Evolutionary conservation across 1,140 invertebrate species (phyloP).

Genomic region (Cepaea nemoralis): DNA sequence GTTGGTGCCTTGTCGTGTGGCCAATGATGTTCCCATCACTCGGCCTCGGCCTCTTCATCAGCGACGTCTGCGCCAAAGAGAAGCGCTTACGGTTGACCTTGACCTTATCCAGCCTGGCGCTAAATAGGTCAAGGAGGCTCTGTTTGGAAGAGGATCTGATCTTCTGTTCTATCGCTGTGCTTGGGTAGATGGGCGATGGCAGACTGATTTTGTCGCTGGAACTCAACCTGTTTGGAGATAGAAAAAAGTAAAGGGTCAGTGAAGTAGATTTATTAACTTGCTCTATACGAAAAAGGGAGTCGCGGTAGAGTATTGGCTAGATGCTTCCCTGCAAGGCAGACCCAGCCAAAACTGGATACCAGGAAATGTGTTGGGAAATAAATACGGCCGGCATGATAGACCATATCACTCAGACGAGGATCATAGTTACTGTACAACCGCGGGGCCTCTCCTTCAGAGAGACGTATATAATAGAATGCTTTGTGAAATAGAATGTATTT

Average conservation of each 20-base stretch:
- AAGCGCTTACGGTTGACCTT: slow-evolving; percentile 67
- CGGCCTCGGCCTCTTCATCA: slow-evolving; percentile 67
- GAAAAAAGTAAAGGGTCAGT: not conserved
- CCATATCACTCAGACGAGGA: too few species aligned
- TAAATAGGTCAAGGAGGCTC: slow-evolving; percentile 79
- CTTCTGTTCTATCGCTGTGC: slow-evolving; percentile 63
- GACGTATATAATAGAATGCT: too few species aligned
- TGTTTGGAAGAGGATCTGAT: slow-evolving; percentile 75
- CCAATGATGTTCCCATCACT: slow-evolving; percentile 56
- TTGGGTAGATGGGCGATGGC: slow-evolving; percentile 66
- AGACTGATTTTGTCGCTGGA: slow-evolving; percentile 68
- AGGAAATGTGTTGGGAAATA: too few species aligned
- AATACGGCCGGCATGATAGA: too few species aligned
- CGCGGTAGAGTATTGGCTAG: not conserved
- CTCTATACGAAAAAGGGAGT: not conserved
- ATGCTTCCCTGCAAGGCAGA: not conserved
- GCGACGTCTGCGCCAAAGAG: slow-evolving; percentile 61
- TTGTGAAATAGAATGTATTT: too few species aligned
- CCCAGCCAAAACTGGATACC: not conserved
- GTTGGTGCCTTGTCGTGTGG: slow-evolving; percentile 62
- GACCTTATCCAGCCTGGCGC: slow-evolving; percentile 76
- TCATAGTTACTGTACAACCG: too few species aligned
- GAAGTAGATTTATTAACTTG: not conserved
- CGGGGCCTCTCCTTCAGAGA: too few species aligned
- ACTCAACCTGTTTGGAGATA: slow-evolving; percentile 47